Conservation (phyloP, 2,113 vertebrate species). For the Haemorhous mexicanus region DNA sequence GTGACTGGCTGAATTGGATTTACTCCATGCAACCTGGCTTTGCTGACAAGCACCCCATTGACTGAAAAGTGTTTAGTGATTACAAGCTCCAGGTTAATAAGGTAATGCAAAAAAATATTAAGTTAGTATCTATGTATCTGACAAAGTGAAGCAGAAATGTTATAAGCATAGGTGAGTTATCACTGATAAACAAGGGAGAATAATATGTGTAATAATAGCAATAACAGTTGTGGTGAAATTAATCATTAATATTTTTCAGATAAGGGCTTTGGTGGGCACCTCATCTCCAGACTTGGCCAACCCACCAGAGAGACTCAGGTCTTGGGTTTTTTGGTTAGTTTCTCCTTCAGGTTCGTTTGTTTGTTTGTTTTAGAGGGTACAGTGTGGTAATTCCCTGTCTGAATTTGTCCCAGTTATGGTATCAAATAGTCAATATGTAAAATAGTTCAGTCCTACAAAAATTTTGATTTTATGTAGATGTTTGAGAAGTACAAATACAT, state of each 20-base stretch:
- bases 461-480: not conserved
- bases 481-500: not conserved
- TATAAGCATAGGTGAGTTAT: not conserved
- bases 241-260: not conserved
- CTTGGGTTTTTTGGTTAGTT: too few species aligned
- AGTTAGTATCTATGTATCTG: not conserved
- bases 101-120: not conserved
- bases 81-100: not conserved
- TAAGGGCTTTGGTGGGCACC: not conserved
- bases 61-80: not conserved
- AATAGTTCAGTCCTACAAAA: not conserved
- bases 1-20: not conserved
- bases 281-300: not conserved
- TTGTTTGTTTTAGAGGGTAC: not conserved
- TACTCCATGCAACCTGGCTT: not conserved
- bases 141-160: not conserved
- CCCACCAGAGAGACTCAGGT: not conserved
- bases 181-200: not conserved
- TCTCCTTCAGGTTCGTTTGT: not conserved
- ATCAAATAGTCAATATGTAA: not conserved
- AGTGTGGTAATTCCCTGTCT: not conserved
- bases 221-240: not conserved
- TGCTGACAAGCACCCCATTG: not conserved
- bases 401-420: not conserved
- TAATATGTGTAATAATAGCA: not conserved